phyloP scores from a whole-genome alignment of 2,888 invertebrate species.

The Pseudococcus longispinus region DNA sequence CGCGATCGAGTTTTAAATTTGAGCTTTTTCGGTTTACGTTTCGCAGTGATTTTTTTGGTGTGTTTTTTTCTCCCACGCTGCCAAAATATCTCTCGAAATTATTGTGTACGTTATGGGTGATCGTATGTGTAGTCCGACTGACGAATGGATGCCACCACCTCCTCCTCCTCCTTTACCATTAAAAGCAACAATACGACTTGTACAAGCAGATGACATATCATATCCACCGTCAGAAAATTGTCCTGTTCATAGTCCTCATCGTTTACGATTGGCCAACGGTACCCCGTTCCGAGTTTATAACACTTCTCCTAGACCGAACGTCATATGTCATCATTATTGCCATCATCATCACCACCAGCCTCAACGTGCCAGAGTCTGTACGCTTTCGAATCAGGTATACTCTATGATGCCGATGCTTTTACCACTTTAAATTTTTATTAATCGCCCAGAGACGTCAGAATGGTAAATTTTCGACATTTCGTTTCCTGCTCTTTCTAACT shows the following conservation, averaged over 20 bases:
- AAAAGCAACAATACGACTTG: conserved; percentile 51
- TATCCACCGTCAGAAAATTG: conserved; percentile 65
- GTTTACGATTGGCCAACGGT: conserved; percentile 69
- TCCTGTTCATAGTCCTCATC: conserved; percentile 78
- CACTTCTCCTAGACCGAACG: conserved; percentile 5
- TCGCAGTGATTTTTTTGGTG: background rate
- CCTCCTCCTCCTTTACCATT: conserved; percentile 46
- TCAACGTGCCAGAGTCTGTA: conserved; percentile 57
- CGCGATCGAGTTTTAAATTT: conserved; percentile 33
- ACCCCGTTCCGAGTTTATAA: conserved; percentile 43
- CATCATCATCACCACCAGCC: conserved; percentile 58
- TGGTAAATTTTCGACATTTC: background rate
- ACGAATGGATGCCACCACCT: conserved; percentile 54
- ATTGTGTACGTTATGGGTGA: conserved; percentile 39
- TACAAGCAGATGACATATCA: conserved; percentile 57
- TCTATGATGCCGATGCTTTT: background rate
- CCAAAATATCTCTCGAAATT: conserved; percentile 4
- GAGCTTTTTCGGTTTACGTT: conserved; percentile 24
- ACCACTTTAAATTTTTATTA: background rate
- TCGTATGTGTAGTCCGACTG: conserved; percentile 51
- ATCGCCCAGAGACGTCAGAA: background rate
- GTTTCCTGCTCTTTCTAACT: background rate
- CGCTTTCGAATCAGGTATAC: conserved; percentile 55
- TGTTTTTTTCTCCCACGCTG: background rate
- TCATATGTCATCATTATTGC: conserved; percentile 58